phyloP scores from a whole-genome alignment of 2,888 invertebrate species.

The Cephus spinipes region DNA sequence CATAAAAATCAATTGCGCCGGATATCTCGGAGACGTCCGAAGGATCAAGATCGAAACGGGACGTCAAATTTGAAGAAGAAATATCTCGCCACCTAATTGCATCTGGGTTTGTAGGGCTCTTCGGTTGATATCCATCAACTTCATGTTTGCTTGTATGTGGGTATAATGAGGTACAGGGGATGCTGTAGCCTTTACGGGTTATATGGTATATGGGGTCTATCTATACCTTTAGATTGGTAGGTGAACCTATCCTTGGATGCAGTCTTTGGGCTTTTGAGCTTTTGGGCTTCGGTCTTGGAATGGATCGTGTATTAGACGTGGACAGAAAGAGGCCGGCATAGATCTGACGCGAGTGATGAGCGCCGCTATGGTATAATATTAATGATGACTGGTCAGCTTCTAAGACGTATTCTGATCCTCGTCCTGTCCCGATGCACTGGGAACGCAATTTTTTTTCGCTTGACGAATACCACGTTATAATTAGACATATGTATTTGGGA shows the following conservation, averaged over 20 bases:
- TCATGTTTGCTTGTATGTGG: slow-evolving; percentile 35
- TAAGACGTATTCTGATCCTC: slow-evolving; percentile 7
- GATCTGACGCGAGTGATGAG: slow-evolving; percentile 60
- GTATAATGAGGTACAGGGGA: slow-evolving; percentile 37
- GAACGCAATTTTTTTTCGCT: slow-evolving; percentile 8
- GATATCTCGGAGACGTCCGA: not conserved
- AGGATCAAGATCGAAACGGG: not conserved
- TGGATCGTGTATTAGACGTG: slow-evolving; percentile 43
- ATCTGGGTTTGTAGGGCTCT: slow-evolving; percentile 19
- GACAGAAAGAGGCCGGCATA: slow-evolving; percentile 59
- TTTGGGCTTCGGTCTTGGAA: slow-evolving; percentile 38
- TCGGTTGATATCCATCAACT: slow-evolving; percentile 44
- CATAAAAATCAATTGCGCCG: not conserved
- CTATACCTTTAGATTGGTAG: slow-evolving; percentile 27
- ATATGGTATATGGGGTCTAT: slow-evolving; percentile 18
- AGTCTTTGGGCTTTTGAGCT: slow-evolving; percentile 36
- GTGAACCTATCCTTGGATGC: slow-evolving; percentile 6
- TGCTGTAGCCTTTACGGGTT: slow-evolving; percentile 17
- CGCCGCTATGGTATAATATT: slow-evolving; percentile 56
- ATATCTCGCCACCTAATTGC: not conserved
- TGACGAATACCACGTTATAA: not conserved
- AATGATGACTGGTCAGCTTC: slow-evolving; percentile 53
- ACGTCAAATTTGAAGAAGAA: slow-evolving; percentile 1
- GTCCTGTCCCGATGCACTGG: slow-evolving; percentile 19
- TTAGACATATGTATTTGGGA: not conserved